Conservation (phyloP, 2,888 invertebrate genomes). For the Eupeodes luniger region DNA sequence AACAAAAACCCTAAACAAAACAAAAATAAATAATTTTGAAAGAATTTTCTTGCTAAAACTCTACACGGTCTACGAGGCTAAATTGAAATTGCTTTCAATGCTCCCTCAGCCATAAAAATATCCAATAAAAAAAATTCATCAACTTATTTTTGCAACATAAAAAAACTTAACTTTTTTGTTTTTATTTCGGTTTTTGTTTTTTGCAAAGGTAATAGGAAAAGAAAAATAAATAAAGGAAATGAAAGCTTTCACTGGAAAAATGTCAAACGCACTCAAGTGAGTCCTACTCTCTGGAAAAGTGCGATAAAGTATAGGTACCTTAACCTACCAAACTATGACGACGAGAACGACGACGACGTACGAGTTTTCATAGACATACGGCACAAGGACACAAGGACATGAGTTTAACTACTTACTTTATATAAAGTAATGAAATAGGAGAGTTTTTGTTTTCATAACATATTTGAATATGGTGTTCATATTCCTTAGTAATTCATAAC, state of each 20-base stretch:
- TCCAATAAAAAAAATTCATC: slow-evolving; percentile 45
- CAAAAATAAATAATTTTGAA: slow-evolving; percentile 8
- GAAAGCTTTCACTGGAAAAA: slow-evolving; percentile 38
- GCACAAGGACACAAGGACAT: neutral
- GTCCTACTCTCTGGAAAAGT: slow-evolving; percentile 28
- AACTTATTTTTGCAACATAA: slow-evolving; percentile 37
- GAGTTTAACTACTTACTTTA: neutral
- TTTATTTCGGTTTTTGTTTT: neutral
- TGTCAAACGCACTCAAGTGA: slow-evolving; percentile 39
- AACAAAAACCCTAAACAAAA: neutral
- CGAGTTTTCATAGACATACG: neutral
- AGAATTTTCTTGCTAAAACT: slow-evolving; percentile 40
- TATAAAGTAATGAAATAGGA: slow-evolving; percentile 22
- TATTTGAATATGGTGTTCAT: neutral
- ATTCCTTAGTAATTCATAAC: neutral
- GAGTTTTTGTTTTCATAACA: slow-evolving; percentile 14
- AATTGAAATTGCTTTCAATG: slow-evolving; percentile 58
- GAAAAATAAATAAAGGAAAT: slow-evolving; percentile 33
- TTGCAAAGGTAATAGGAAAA: slow-evolving; percentile 23
- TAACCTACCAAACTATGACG: neutral
- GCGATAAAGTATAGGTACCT: slow-evolving; percentile 23
- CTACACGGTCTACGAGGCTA: slow-evolving; percentile 22
- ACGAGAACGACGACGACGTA: too few species aligned
- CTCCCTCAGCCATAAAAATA: slow-evolving; percentile 38
- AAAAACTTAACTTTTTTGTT: neutral